Base-by-base conservation (phyloP, 2,888 invertebrate genomes). In the Heteromurus nitidus region DNA sequence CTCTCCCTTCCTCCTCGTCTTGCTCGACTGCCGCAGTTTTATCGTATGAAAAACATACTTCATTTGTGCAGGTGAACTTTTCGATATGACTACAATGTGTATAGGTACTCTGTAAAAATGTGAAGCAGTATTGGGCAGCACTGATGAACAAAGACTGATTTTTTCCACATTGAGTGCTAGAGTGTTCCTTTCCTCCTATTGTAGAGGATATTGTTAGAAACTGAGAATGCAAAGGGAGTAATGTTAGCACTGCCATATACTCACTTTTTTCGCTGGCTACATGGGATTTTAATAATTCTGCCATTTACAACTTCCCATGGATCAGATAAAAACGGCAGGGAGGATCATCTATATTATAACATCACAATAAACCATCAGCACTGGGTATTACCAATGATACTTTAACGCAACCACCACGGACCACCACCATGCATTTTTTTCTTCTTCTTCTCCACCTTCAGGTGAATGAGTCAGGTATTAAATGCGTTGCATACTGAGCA, bases 301-400 rank as follows among this genome's bases (percentile, higher is more conserved):
- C 74, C 65, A 64, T 74, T 74, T 73, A 62, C 73, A 64, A 73
- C 74, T 74, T 74, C 74, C 74, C 64, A 64, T 74, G 53, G 65
- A 64, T 64, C 53, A 53, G 74, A 74, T 74, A 74, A n/a, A n/a
- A n/a, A 64, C 36, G 18, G 31, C 44, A 20, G 62, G 18, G 62
- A 18, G 62, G 62, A 62, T 62, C 55, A 26, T 55, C 24, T n/a
- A 20, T 55, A 26, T 24, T 26, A 55, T 26, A 55, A 55, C 26
- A 55, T 24, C 26, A 26, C 20, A 50, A 20, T 50, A 50, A 3
- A 50, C 18, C 50, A n/a, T 58, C 58, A 58, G 3, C 31, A n/a
- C 18, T 30, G 31, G n/a, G n/a, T 31, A 31, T 30, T 64, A 44
- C 53, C 22, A 26, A 47, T 47, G 28, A 50, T 67, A 67, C 28